Evolutionary conservation across 2,888 invertebrate species (phyloP).

Genomic region (Pseudeuparius sepicola): DNA sequence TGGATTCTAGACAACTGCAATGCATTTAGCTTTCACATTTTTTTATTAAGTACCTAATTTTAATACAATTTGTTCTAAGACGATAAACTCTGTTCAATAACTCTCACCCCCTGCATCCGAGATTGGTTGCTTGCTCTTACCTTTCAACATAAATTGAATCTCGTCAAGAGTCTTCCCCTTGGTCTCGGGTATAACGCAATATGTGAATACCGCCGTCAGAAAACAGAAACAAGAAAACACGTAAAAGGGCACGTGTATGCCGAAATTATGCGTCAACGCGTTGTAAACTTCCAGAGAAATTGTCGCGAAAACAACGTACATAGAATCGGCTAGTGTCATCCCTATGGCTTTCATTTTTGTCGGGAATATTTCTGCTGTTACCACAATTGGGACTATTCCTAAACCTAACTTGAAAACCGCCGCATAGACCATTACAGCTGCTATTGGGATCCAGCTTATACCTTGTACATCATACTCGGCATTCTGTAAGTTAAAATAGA

Average conservation of each 20-base stretch:
- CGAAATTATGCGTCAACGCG: slow-evolving; percentile 26
- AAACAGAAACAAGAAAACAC: slow-evolving; percentile 28
- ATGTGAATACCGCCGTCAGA: slow-evolving; percentile 30
- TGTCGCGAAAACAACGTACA: slow-evolving; percentile 33
- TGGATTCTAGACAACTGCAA: too few species aligned
- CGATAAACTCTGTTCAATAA: too few species aligned
- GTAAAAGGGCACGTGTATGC: slow-evolving; percentile 34
- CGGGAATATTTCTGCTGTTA: slow-evolving; percentile 37
- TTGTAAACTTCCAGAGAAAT: slow-evolving; percentile 33
- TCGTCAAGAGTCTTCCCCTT: slow-evolving; percentile 37
- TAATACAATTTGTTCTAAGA: too few species aligned
- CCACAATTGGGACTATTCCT: slow-evolving; percentile 36
- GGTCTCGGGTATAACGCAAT: slow-evolving; percentile 35
- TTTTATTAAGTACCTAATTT: too few species aligned
- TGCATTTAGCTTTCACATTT: too few species aligned
- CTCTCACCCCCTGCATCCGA: too few species aligned
- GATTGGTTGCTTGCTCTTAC: too few species aligned
- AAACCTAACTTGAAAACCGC: slow-evolving; percentile 34
- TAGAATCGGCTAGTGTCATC: slow-evolving; percentile 35
- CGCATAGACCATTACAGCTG: slow-evolving; percentile 34
- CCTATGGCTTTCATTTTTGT: slow-evolving; percentile 37
- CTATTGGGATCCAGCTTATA: slow-evolving; percentile 36
- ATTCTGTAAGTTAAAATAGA: slow-evolving; percentile 34
- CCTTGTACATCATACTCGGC: slow-evolving; percentile 26
- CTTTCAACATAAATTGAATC: slow-evolving; percentile 36